Base-by-base conservation (phyloP, 1,140 invertebrate genomes). In the Danaus melanippus region DNA sequence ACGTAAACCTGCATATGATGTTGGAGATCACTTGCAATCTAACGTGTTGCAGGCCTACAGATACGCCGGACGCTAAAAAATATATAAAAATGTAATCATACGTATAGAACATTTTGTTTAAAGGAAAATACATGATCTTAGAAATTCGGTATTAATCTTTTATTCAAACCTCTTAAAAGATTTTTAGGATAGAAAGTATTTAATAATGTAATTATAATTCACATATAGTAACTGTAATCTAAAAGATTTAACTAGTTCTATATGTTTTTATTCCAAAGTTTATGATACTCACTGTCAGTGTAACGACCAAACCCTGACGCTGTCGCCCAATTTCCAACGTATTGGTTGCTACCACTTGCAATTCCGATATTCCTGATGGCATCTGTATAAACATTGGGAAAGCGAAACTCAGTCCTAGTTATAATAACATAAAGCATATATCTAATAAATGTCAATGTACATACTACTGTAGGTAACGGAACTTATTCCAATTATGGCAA, bases 21-120 rank as follows among this genome's bases (percentile, higher is more conserved):
- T 56, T 56, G 42, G 54, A 44, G 54, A 56, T 56, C 10, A 56
- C 54, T n/a, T 21, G 42, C 42, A 56, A 32, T 15, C n/a, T 45
- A 5, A 56, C 54, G 54, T 56, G 54, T 8, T 47, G 43, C 17
- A 50, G 41, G 17, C 17, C 10, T 15, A n/a, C 21, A 49, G 53
- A 12, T 12, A 39, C 41, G 10, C 11, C 43, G 15, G 42, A 42
- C 42, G 32, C n/a, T 6, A 50, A 45, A 17, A 42, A 42, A 55
- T 4, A 42, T 32, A 40, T 53, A 39, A 6, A 41, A 12, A 21
- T 21, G 17, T 21, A 21, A 21, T 21, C 5, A 21, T 21, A 21
- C 17, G 17, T 21, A 21, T 21, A 21, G 17, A 21, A 1, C 1
- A 2, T 21, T 21, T 21, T 21, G 5, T 1, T 21, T 21, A 21